Conservation (phyloP, 2,888 invertebrate species). For the Oligia strigilis region DNA sequence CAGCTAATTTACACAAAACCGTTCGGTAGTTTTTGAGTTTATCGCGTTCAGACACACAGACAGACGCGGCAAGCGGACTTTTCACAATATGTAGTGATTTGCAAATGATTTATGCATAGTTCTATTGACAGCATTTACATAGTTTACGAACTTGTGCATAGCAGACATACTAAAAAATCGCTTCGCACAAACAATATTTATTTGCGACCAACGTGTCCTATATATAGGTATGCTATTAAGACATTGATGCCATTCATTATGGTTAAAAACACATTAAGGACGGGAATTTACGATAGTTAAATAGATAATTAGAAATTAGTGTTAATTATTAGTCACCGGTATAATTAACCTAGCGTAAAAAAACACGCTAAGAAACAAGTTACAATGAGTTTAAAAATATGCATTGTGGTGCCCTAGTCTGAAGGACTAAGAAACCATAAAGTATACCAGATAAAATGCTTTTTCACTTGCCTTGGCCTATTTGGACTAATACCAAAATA, state of each 20-base stretch:
- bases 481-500: conserved; percentile 26
- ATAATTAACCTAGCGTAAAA: neutral
- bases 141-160: neutral
- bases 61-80: neutral
- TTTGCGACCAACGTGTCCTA: neutral
- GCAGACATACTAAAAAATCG: too few relatives aligned
- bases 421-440: conserved; percentile 8
- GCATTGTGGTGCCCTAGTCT: neutral
- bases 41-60: neutral
- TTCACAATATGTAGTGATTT: neutral
- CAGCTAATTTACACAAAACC: too few relatives aligned
- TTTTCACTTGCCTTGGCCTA: conserved; percentile 23
- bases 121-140: neutral
- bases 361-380: neutral
- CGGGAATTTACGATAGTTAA: neutral
- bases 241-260: conserved; percentile 6
- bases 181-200: neutral
- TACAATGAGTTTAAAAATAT: neutral
- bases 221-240: neutral
- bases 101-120: neutral
- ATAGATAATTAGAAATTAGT: conserved; percentile 7
- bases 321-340: neutral
- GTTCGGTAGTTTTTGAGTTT: too few relatives aligned
- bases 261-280: conserved; percentile 9
- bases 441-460: neutral